These are phyloP conservation scores for Tenthredo notha DNA, from an alignment of 2,888 invertebrate genomes.

Conservation along the genomic window DNA sequence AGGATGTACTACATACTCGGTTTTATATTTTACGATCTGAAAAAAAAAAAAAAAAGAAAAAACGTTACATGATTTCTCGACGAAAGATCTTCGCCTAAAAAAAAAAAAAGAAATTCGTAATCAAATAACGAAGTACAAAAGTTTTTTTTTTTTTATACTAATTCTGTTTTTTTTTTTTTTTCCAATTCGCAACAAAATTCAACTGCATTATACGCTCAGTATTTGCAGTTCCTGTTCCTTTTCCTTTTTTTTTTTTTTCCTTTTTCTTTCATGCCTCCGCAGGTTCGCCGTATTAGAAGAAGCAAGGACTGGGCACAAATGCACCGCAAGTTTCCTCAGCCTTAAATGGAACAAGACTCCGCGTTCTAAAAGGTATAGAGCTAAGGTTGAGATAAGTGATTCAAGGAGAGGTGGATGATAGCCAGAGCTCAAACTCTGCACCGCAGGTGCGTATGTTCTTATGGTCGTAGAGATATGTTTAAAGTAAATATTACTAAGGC, in stretches of 20 bases:
- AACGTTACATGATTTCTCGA: background rate
- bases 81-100: background rate
- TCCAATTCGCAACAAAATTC: background rate
- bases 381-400: background rate
- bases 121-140: background rate
- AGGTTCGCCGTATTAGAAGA: constrained; percentile 19
- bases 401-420: constrained; percentile 19
- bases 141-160: background rate
- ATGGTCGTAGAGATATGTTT: constrained; percentile 9
- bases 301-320: background rate
- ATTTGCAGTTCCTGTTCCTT: background rate
- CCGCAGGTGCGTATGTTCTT: constrained; percentile 26
- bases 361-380: constrained; percentile 32
- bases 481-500: constrained; percentile 19
- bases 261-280: background rate
- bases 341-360: constrained; percentile 31
- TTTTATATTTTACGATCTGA: background rate
- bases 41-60: background rate
- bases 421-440: constrained; percentile 3
- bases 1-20: background rate
- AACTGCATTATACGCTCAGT: background rate
- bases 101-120: background rate
- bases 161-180: background rate
- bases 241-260: background rate
- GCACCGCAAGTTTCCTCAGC: constrained; percentile 25